These are phyloP conservation scores for Fundulus diaphanus DNA, from an alignment of 2,797 vertebrate genomes.

Conservation along the genomic window DNA sequence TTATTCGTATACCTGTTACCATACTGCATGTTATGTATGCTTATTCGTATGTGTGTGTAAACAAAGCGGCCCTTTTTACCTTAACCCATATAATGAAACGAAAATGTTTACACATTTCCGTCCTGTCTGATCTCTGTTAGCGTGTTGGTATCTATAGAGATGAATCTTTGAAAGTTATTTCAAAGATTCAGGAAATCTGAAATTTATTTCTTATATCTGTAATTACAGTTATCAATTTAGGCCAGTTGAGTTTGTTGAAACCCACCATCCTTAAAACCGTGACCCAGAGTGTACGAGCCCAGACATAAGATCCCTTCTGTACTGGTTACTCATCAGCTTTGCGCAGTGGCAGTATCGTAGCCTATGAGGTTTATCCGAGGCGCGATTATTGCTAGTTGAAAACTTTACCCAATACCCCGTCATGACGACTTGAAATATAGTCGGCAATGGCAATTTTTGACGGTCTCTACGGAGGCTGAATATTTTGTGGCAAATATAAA, in stretches of 20 bases:
- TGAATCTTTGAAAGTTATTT: neutral
- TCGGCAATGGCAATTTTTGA: conserved; percentile 1
- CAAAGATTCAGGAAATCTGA: neutral
- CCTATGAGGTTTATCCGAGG: conserved; percentile 92
- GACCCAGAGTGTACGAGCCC: neutral
- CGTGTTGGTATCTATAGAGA: neutral
- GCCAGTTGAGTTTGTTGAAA: no score
- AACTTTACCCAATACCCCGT: conserved; percentile 92
- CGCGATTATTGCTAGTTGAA: conserved; percentile 95
- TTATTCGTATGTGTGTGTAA: neutral
- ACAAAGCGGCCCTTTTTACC: neutral
- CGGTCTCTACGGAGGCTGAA: neutral
- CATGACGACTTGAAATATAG: conserved; percentile 83
- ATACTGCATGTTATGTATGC: no score
- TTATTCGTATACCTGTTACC: neutral
- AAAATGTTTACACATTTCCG: neutral
- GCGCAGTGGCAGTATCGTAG: conserved; percentile 94
- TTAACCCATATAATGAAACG: neutral
- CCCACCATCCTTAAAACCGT: neutral
- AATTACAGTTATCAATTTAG: neutral
- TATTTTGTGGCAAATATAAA: accelerated
- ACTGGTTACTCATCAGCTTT: conserved; percentile 65
- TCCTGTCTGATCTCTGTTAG: neutral
- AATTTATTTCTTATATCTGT: neutral
- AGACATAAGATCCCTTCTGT: neutral